A percentile compares a stretch with the other conserved stretches of the same genome.
Evolutionary conservation across 1,140 invertebrate genomes (phyloP).

Genomic region (Andrena cerasifolii): DNA sequence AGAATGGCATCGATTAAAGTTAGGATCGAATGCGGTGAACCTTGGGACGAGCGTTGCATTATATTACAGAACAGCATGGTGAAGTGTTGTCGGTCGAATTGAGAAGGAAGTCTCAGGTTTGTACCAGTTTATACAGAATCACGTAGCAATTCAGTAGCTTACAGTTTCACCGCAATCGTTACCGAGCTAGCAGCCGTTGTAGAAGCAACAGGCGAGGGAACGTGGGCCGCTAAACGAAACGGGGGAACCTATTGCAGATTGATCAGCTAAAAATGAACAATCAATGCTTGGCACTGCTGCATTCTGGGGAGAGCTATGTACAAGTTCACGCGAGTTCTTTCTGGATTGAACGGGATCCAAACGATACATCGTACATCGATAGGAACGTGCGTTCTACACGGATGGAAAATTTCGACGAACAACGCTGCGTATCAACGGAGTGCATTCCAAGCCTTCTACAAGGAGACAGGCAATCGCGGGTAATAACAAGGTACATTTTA

Average conservation of each 20-base stretch:
- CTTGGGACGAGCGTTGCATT: background rate
- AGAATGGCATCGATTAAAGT: background rate
- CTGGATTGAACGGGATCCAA: background rate
- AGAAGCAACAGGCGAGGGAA: constrained; percentile 3
- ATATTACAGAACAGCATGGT: background rate
- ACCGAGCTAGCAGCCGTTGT: background rate
- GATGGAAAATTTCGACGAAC: background rate
- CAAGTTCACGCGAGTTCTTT: constrained; percentile 55
- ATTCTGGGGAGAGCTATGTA: constrained; percentile 68
- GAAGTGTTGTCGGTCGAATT: background rate
- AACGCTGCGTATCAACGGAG: background rate
- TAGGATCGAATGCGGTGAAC: background rate
- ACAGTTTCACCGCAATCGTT: constrained; percentile 2
- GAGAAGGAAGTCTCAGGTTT: too few relatives aligned
- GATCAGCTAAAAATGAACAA: constrained; percentile 22
- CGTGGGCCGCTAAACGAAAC: background rate
- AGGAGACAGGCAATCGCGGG: too few relatives aligned
- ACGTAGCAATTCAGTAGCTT: background rate
- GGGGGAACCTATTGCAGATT: background rate
- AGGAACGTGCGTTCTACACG: background rate
- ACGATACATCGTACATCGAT: background rate
- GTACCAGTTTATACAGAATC: too few relatives aligned
- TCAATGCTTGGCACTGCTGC: constrained; percentile 68
- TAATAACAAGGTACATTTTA: constrained; percentile 5
- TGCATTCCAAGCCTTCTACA: background rate